Evolutionary conservation across 2,888 invertebrate species (phyloP).

Genomic region (Conchocele bisecta): DNA sequence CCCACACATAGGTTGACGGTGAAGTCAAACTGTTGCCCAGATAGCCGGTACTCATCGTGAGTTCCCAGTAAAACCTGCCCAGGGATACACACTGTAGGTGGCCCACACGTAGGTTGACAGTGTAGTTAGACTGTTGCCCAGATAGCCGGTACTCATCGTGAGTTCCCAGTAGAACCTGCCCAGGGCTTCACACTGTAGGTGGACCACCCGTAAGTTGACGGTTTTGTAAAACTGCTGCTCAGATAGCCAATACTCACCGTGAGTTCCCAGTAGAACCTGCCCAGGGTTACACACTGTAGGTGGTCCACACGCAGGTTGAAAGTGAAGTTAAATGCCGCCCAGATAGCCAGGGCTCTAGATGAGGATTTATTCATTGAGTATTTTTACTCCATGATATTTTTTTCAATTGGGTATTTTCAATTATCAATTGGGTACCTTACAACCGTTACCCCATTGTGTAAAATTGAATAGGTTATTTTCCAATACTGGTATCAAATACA

Average conservation of each 20-base stretch:
- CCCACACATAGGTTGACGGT: slow-evolving; percentile 89
- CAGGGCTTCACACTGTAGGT: slow-evolving; percentile 89
- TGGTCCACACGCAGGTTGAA: slow-evolving; percentile 88
- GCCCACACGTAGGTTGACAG: slow-evolving; percentile 88
- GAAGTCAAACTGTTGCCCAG: too few relatives aligned
- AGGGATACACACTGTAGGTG: slow-evolving; percentile 89
- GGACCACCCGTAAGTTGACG: slow-evolving; percentile 88
- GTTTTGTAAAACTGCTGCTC: slow-evolving; percentile 86
- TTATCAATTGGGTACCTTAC: too few relatives aligned
- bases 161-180: slow-evolving; percentile 83
- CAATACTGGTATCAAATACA: too few relatives aligned
- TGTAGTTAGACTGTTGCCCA: slow-evolving; percentile 86
- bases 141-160: slow-evolving; percentile 70
- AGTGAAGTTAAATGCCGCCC: slow-evolving; percentile 87
- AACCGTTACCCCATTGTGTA: too few relatives aligned
- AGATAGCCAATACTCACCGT: slow-evolving; percentile 71
- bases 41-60: slow-evolving; percentile 80
- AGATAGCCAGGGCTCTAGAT: too few relatives aligned
- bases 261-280: slow-evolving; percentile 83
- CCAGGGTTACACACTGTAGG: slow-evolving; percentile 88
- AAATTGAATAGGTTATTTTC: too few relatives aligned
- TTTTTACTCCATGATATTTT: too few relatives aligned
- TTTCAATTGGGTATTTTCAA: too few relatives aligned
- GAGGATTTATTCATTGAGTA: too few relatives aligned
- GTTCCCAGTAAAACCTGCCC: slow-evolving; percentile 82